phyloP scores from a whole-genome alignment of 1,140 invertebrate genomes.

The Listronotus bonariensis region DNA sequence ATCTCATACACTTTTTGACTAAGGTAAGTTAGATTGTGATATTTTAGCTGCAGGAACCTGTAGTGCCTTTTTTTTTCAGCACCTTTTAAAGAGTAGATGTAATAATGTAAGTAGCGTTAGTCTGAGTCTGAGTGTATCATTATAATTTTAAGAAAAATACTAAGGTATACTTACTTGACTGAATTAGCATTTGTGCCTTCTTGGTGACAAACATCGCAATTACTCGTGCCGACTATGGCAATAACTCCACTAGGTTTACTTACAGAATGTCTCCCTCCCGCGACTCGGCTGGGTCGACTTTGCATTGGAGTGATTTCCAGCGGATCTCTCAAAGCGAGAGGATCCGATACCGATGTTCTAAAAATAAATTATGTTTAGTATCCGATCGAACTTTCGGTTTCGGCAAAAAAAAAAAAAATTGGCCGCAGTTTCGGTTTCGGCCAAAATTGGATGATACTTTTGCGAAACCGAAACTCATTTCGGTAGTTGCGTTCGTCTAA shows the following conservation, averaged over 20 bases:
- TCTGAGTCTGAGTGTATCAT: too few species aligned
- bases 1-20: too few species aligned
- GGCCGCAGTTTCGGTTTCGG: neutral
- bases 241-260: slow-evolving; percentile 1
- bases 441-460: neutral
- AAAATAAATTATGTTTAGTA: neutral
- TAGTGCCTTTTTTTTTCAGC: too few species aligned
- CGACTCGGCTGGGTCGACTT: neutral
- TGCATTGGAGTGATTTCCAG: slow-evolving; percentile 1
- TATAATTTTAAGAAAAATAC: too few species aligned
- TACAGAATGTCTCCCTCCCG: neutral
- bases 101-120: too few species aligned
- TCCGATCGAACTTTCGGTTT: too few species aligned
- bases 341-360: slow-evolving; percentile 10
- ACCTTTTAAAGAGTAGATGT: too few species aligned
- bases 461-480: too few species aligned
- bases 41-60: too few species aligned
- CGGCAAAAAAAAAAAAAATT: too few species aligned
- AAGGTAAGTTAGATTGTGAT: too few species aligned
- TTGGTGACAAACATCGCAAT: slow-evolving; percentile 69
- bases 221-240: neutral
- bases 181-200: slow-evolving; percentile 67
- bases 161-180: slow-evolving; percentile 63
- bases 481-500: too few species aligned
- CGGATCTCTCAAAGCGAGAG: neutral